Evolutionary conservation across 2,113 vertebrate species (phyloP), one percentile per base, ranked within the genome.

Genomic region (Melanerpes formicivorus): DNA sequence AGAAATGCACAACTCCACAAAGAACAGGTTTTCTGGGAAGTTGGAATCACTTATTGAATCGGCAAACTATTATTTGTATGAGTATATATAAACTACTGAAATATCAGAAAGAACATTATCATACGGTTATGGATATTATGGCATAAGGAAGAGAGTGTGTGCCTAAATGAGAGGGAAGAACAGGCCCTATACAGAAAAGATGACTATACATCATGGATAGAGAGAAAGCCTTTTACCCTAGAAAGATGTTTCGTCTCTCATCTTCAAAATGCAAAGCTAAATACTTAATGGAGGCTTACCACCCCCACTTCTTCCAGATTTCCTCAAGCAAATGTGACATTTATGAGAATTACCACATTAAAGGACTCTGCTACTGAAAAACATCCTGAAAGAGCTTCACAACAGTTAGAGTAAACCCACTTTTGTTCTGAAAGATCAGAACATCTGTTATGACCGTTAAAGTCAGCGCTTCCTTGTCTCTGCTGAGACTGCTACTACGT

Each of bases 1-100:
- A 75, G 94, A 95, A 95, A 89, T 6, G 3, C 26, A 56, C 16
- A 93, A 90, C 50, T 89, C 80, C 69, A 76, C 90, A 80, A 52
- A 87, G 26, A 90, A 87, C 15, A 62, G 42, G 13, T 70, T 81
- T 80, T 66, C 74, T 73, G 7, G 30, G 77, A 93, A 65, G 67
- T 65, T 23, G 78, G 29, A 44, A 65, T 10, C 46, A 29, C 46
- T 77, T 81, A 50, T 0, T 81, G 21, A 88, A 72, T 40, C 37
- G 12, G 18, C 7, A 80, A 90, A 59, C 17, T 58, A 81, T 42
- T 52, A 63, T 27, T 86, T 88, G 11, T 10, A 10, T 30, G 30
- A 64, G 37, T 52, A 32, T 42, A 44, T 3, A 69, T 50, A 75
- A 54, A 66, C 40, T 50, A 81, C 54, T 26, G 37, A 70, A 71